Conservation (phyloP, 2,797 vertebrate genomes). For the Cyclopterus lumpus region DNA sequence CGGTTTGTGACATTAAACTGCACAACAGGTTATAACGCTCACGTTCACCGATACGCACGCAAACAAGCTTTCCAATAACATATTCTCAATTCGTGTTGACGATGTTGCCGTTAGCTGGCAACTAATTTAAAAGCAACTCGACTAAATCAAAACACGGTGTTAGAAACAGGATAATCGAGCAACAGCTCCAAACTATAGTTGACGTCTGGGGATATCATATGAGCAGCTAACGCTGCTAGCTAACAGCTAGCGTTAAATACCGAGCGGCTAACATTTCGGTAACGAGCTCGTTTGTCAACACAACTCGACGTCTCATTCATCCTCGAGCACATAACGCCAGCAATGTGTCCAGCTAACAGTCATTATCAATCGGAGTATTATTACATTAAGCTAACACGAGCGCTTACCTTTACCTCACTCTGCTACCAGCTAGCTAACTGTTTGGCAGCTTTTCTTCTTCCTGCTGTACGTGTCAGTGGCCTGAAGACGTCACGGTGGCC, state of each 20-base stretch:
- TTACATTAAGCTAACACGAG: rapidly evolving
- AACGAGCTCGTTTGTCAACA: conserved; percentile 14
- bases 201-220: conserved; percentile 21
- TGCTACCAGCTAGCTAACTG: conserved; percentile 1
- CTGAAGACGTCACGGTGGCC: conserved; percentile 71
- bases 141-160: rapidly evolving
- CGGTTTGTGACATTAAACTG: conserved; percentile 12
- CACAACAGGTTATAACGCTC: conserved; percentile 41
- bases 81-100: background rate
- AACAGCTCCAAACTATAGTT: conserved; percentile 2
- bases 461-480: conserved; percentile 72
- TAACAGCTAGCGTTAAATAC: conserved; percentile 6
- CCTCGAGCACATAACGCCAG: background rate
- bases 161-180: rapidly evolving
- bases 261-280: background rate
- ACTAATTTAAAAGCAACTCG: background rate
- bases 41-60: background rate
- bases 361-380: rapidly evolving
- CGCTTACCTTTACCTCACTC: conserved; percentile 26
- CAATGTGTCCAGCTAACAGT: background rate
- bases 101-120: background rate
- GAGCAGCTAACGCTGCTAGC: conserved; percentile 42
- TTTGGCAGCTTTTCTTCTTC: conserved; percentile 33
- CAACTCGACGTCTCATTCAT: conserved; percentile 31
- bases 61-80: background rate